A percentile compares a stretch with the other conserved stretches of the same genome.
Conservation (phyloP, 2,113 vertebrate species). For the Mastomys coucha region DNA sequence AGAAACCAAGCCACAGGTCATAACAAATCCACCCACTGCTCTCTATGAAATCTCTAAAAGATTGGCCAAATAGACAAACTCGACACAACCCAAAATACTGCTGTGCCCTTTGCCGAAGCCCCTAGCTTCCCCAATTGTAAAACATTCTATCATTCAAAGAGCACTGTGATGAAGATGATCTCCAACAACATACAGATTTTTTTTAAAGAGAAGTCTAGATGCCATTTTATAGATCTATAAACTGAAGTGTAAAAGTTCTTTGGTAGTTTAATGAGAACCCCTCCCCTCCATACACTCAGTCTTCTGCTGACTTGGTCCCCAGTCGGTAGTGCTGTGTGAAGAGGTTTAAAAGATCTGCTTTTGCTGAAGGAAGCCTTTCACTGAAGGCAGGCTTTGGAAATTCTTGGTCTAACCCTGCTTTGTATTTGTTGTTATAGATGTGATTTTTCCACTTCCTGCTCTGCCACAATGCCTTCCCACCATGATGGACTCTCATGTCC, state of each 20-base stretch:
- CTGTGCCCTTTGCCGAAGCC: neutral
- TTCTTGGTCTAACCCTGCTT: neutral
- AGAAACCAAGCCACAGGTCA: neutral
- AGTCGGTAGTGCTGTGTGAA: neutral
- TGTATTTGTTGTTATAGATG: neutral
- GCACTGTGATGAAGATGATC: neutral
- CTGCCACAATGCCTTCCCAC: neutral
- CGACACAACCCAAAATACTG: neutral
- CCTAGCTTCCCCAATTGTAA: neutral
- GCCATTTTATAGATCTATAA: neutral
- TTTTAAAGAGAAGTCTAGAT: neutral
- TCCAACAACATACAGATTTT: neutral
- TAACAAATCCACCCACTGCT: neutral
- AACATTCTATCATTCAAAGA: slow-evolving; percentile 16
- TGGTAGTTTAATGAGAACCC: neutral
- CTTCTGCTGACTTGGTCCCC: neutral
- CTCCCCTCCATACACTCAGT: neutral
- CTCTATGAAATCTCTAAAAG: neutral
- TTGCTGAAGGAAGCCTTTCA: neutral
- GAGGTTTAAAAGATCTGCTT: neutral
- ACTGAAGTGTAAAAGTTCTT: neutral
- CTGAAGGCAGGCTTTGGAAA: neutral
- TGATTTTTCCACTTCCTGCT: neutral
- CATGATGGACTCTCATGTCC: neutral
- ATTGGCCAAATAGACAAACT: neutral